These are phyloP conservation scores for Cettia cetti DNA, from an alignment of 2,113 vertebrate genomes.

Conservation along the genomic window DNA sequence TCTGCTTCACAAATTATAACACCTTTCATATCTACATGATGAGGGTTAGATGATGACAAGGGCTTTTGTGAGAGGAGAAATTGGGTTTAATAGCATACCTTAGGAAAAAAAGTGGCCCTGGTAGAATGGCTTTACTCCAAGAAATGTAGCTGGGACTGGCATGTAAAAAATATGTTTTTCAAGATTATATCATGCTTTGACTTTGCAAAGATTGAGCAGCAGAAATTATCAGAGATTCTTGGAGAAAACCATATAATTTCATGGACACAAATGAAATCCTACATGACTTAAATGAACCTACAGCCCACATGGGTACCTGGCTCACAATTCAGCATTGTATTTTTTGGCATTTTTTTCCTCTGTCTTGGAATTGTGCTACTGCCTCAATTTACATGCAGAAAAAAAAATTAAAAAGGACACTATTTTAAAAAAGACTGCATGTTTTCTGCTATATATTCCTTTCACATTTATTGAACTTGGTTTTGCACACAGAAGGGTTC, in stretches of 20 bases:
- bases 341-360: neutral
- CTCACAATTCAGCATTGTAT: neutral
- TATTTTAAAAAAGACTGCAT: neutral
- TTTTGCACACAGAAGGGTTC: neutral
- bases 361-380: neutral
- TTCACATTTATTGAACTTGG: neutral
- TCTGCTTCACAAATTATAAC: neutral
- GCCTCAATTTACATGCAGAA: neutral
- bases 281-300: neutral
- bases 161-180: neutral
- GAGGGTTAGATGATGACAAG: neutral
- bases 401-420: neutral
- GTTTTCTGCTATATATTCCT: neutral
- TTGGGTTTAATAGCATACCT: neutral
- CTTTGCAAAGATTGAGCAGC: neutral
- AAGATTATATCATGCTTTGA: neutral
- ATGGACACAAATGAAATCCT: neutral
- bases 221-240: neutral
- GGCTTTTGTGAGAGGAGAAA: neutral
- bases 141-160: neutral
- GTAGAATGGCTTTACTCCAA: neutral
- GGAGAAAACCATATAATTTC: neutral
- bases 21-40: neutral
- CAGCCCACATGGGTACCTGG: neutral
- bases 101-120: neutral